Evolutionary conservation across 2,888 invertebrate genomes (phyloP), one percentile per base, ranked within the genome.

Genomic region (Shargacucullia verbasci): DNA sequence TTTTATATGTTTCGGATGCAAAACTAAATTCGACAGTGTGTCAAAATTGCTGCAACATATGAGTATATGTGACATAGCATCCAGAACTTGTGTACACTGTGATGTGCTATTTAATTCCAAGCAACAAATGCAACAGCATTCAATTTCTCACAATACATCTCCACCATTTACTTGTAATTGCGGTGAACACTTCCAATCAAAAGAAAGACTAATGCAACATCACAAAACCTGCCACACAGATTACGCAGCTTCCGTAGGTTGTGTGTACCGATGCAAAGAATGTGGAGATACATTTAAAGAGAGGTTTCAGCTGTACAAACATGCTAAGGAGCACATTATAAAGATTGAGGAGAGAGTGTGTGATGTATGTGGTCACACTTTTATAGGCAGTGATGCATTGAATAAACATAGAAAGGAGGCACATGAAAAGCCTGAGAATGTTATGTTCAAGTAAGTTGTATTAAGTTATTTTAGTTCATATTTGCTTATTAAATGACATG

Each of bases 1-100:
- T 12, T 80, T 80, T 8, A 70, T 78, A 34, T 94, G 94, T 72
- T 90, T 89, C 67, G 93, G 88, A 9, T 94, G 94, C 71, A 88
- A 90, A 69, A 57, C 64, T 0, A 86, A 85, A 46, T 87, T 84
- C 68, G 88, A 91, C 9, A 85, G 71, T 13, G 73, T 90, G 15
- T 84, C 87, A 15, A 87, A 86, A 55, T 60, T 94, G 2, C 85
- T 89, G 3, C 87, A 90, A 39, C 94, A 94, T 65, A 72, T 92
- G 49, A 89, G 87, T 39, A 69, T 81, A 8, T 94, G 94, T 76
- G 92, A 94, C 43, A 76, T 64, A 59, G 90, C 90, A 0, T 72
- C 79, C 4, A 77, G 91, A 13, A 92, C 90, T 6, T 94, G 94
- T 59, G 60, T 86, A 8, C 83, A 88, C 25, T 94, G 94, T 69